Conservation (phyloP, 2,113 vertebrate species). For the Acrocephalus kingi region DNA sequence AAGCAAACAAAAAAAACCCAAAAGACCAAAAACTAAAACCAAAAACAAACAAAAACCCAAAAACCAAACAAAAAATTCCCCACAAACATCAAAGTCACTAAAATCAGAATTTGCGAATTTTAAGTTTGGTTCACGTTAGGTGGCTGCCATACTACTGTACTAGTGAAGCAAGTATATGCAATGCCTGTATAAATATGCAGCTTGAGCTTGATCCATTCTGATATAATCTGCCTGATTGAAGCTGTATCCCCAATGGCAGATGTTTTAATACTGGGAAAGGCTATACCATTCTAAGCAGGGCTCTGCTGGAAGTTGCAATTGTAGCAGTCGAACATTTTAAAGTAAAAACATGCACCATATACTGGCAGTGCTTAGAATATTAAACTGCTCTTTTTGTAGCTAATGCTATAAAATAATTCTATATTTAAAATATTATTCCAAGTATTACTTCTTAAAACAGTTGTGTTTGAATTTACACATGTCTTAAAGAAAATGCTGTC, state of each 20-base stretch:
- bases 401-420: background rate
- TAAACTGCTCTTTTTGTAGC: background rate
- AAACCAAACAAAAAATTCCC: too few relatives aligned
- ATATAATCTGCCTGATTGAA: background rate
- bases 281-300: background rate
- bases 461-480: background rate
- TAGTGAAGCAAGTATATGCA: background rate
- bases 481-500: background rate
- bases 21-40: too few relatives aligned
- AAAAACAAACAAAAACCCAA: background rate
- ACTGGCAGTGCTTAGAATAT: background rate
- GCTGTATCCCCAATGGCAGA: background rate
- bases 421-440: background rate
- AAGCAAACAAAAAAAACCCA: background rate
- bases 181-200: background rate
- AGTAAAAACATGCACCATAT: background rate
- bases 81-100: background rate
- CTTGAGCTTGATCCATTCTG: background rate
- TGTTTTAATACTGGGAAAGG: background rate
- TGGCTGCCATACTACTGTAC: background rate
- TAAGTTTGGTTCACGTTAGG: background rate
- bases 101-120: background rate
- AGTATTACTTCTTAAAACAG: background rate
- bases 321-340: background rate
- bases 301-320: background rate